A percentile compares a stretch with the other conserved stretches of the same genome.
Conservation (phyloP, 2,113 vertebrate species). For the Eurypyga helias region DNA sequence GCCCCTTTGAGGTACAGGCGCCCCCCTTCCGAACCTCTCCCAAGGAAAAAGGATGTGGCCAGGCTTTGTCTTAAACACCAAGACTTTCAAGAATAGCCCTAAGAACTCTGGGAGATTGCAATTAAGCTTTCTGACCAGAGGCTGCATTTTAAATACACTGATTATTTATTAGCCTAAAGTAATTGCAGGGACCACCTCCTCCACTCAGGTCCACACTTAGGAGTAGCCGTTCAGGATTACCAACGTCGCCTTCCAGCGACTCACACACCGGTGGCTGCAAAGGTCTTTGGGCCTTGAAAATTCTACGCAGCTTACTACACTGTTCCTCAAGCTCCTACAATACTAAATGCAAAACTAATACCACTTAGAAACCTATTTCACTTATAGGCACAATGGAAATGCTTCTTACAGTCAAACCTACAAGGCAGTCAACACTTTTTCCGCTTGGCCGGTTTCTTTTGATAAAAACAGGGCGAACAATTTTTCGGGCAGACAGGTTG, state of each 20-base stretch:
- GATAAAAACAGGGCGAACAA: neutral
- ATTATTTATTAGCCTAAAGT: rapidly evolving
- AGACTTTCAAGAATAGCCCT: too few relatives aligned
- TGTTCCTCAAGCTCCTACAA: neutral
- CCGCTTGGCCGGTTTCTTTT: neutral
- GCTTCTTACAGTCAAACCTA: too few relatives aligned
- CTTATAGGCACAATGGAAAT: neutral
- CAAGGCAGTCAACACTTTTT: neutral
- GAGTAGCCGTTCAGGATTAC: neutral
- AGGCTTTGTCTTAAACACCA: neutral
- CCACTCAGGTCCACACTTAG: neutral
- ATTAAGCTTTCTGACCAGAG: neutral
- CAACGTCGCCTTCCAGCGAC: neutral
- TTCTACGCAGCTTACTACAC: neutral
- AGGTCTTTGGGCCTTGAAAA: neutral
- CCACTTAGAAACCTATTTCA: neutral
- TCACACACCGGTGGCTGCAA: neutral
- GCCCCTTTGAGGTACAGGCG: neutral
- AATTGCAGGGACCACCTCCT: neutral
- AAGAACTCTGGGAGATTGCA: neutral
- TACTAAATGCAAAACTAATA: rapidly evolving
- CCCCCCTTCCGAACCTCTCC: neutral
- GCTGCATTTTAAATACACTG: rapidly evolving
- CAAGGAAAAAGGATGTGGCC: neutral
- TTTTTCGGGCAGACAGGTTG: neutral